Conservation (phyloP, 2,113 vertebrate genomes). For the Plestiodon gilberti region DNA sequence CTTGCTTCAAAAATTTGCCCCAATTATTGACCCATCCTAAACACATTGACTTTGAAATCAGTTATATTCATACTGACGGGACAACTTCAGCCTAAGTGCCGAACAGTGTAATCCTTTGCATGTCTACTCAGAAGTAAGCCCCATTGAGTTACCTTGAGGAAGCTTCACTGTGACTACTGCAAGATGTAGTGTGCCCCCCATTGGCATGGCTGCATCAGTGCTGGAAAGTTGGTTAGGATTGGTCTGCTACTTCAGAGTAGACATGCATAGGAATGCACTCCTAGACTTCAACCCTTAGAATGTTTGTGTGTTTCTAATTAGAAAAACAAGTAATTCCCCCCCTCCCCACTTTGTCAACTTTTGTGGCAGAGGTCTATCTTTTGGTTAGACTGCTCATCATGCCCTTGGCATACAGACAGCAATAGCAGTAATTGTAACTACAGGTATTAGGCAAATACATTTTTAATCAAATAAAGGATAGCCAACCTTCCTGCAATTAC, state of each 20-base stretch:
- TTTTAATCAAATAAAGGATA: neutral
- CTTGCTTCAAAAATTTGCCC: neutral
- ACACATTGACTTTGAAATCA: neutral
- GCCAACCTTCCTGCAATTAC: constrained; percentile 13
- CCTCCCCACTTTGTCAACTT: neutral
- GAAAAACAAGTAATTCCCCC: neutral
- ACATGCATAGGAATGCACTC: no score
- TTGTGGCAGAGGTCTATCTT: neutral
- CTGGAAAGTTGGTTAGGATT: no score
- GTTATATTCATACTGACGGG: neutral
- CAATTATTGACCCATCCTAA: neutral
- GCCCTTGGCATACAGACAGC: neutral
- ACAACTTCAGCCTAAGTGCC: neutral
- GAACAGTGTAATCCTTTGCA: no score
- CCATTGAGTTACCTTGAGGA: no score
- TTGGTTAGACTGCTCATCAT: neutral
- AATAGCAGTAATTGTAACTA: neutral
- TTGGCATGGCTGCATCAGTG: no score
- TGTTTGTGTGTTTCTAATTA: neutral
- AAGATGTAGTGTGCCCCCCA: no score
- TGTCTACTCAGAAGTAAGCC: no score
- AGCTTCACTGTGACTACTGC: no score
- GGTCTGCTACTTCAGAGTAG: no score
- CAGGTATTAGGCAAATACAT: neutral
- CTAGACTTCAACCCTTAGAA: no score